Evolutionary conservation across 2,797 vertebrate genomes (phyloP).

Genomic region (Rhincodon typus): DNA sequence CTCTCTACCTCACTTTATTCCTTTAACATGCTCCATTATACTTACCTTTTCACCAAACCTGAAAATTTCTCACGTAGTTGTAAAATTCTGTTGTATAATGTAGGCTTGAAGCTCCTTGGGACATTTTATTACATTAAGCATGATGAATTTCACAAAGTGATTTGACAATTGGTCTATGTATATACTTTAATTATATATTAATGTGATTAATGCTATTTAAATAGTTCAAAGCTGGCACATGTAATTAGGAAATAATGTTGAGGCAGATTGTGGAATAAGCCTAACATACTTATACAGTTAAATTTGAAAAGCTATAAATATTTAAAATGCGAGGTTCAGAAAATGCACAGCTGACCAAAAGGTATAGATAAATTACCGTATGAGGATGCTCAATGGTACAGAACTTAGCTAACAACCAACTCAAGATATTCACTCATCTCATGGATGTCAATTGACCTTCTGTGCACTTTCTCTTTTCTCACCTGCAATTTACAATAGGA

Average conservation of each 20-base stretch:
- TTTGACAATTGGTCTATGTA: neutral
- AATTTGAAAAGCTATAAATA: neutral
- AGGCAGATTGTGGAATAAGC: neutral
- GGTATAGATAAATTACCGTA: neutral
- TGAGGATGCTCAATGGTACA: neutral
- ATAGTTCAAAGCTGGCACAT: neutral
- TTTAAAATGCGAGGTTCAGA: neutral
- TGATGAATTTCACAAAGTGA: neutral
- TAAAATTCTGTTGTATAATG: too few relatives aligned
- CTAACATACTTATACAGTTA: neutral
- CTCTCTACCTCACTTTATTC: neutral
- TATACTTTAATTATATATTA: neutral
- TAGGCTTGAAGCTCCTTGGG: too few relatives aligned
- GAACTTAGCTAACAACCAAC: neutral
- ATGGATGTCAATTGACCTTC: neutral
- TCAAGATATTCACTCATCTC: neutral
- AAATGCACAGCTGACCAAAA: neutral
- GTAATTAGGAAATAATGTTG: neutral
- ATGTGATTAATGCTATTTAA: neutral
- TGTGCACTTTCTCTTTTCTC: neutral
- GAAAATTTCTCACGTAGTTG: too few relatives aligned
- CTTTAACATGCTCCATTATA: neutral
- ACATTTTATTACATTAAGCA: neutral
- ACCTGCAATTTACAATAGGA: neutral
- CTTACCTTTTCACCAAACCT: too few relatives aligned